phyloP scores from a whole-genome alignment of 53 echinoderm and acorn worm genomes.

The Astropecten irregularis region DNA sequence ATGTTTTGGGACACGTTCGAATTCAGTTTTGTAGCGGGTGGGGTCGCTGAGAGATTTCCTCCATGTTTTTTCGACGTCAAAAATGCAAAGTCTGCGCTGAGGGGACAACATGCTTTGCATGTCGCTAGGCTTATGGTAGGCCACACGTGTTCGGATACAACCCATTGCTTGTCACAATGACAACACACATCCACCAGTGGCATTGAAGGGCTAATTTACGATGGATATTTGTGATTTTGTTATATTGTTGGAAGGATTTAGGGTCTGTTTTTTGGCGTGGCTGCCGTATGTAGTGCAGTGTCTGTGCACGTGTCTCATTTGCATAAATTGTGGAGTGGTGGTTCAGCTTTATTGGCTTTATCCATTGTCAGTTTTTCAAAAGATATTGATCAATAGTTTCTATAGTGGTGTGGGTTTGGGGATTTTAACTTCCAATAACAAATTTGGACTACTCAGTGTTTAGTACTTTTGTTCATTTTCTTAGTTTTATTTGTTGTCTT shows the following conservation, averaged over 20 bases:
- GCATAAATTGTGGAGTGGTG: conserved; percentile 67
- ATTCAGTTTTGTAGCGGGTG: conserved; percentile 53
- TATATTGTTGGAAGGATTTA: conserved; percentile 42
- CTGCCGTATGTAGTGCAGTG: conserved; percentile 35
- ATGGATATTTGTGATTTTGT: conserved; percentile 7
- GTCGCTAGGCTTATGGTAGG: conserved; percentile 32
- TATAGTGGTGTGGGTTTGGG: background rate
- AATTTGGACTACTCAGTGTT: too few relatives aligned
- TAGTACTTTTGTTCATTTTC: background rate
- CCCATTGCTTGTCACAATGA: conserved; percentile 33
- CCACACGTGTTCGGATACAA: conserved; percentile 43
- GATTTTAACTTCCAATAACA: background rate
- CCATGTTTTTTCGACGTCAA: conserved; percentile 87
- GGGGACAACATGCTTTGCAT: conserved; percentile 60
- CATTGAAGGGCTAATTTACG: conserved; percentile 41
- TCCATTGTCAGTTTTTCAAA: conserved; percentile 36
- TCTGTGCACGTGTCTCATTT: conserved; percentile 75
- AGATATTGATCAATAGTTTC: conserved; percentile 6
- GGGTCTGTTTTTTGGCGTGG: conserved; percentile 49
- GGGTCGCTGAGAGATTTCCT: conserved; percentile 79
- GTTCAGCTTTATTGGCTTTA: background rate
- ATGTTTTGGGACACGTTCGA: conserved; percentile 44
- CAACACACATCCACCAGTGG: conserved; percentile 36
- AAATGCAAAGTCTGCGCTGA: conserved; percentile 65
- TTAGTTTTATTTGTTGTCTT: too few relatives aligned